phyloP scores from a whole-genome alignment of 1,140 invertebrate genomes.

The Ooceraea biroi region DNA sequence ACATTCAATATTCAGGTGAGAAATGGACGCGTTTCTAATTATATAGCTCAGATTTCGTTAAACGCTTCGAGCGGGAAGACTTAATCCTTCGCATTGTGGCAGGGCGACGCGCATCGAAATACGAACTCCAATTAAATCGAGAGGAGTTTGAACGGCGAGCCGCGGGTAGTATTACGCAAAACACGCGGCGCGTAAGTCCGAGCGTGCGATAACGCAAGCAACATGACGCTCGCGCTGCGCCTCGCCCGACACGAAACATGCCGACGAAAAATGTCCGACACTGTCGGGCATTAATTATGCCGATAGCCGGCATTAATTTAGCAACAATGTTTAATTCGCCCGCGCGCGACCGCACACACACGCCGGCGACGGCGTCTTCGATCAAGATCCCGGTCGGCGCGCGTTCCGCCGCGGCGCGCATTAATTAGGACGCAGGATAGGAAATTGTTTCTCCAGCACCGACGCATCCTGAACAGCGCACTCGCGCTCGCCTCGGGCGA shows the following conservation, averaged over 20 bases:
- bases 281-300: conserved; percentile 54
- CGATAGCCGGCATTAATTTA: conserved; percentile 59
- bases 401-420: conserved; percentile 48
- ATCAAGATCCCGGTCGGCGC: conserved; percentile 46
- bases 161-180: conserved; percentile 32
- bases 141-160: conserved; percentile 48
- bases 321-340: conserved; percentile 59
- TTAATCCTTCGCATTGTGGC: conserved; percentile 15
- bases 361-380: conserved; percentile 33
- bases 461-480: conserved; percentile 11
- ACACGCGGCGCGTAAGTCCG: conserved; percentile 21
- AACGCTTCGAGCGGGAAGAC: background rate
- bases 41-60: background rate
- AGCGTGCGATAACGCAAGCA: conserved; percentile 42
- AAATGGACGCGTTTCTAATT: background rate
- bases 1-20: background rate
- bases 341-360: conserved; percentile 31
- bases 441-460: conserved; percentile 60
- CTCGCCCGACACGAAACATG: conserved; percentile 43
- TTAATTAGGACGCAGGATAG: conserved; percentile 54
- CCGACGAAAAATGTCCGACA: conserved; percentile 46
- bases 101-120: conserved; percentile 22
- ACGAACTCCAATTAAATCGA: conserved; percentile 48
- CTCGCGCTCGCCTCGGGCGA: conserved; percentile 32
- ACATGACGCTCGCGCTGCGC: conserved; percentile 33